phyloP scores from a whole-genome alignment of 2,797 vertebrate genomes.

The Chrysocyon brachyurus region DNA sequence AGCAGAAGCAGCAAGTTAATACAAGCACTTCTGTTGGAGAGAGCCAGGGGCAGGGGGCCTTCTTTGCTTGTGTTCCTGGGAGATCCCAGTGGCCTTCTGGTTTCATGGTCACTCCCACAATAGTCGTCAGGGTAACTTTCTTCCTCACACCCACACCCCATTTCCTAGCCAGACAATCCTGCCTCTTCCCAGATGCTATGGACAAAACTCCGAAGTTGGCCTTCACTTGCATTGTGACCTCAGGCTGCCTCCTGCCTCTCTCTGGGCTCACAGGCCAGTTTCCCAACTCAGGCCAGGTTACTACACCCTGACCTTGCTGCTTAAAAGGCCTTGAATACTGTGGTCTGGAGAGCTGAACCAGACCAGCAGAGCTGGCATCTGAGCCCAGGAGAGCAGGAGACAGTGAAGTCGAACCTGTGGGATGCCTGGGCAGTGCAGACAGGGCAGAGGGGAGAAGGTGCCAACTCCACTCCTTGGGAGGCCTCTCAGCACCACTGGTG shows the following conservation, averaged over 20 bases:
- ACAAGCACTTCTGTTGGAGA: background rate
- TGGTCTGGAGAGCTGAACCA: background rate
- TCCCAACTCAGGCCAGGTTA: constrained; percentile 8
- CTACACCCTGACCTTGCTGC: background rate
- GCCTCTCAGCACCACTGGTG: background rate
- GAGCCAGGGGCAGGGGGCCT: background rate
- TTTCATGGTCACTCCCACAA: background rate
- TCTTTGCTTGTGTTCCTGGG: background rate
- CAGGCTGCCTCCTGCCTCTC: constrained; percentile 12
- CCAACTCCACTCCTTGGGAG: background rate
- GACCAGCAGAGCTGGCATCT: background rate
- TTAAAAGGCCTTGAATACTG: background rate
- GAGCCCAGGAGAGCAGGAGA: background rate
- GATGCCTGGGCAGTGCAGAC: background rate
- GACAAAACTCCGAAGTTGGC: constrained; percentile 33
- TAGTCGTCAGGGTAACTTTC: constrained; percentile 6
- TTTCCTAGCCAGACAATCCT: background rate
- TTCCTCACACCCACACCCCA: background rate
- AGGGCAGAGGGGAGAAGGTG: background rate
- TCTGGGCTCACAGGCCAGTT: background rate
- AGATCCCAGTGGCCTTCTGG: background rate
- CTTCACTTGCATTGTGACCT: background rate
- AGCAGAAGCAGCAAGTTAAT: background rate
- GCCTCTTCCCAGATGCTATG: background rate
- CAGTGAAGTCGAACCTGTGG: background rate